Percentiles rank a stretch among this genome's conserved stretches.
Evolutionary conservation across 2,797 vertebrate genomes (phyloP).

Genomic region (Cynopterus sphinx): DNA sequence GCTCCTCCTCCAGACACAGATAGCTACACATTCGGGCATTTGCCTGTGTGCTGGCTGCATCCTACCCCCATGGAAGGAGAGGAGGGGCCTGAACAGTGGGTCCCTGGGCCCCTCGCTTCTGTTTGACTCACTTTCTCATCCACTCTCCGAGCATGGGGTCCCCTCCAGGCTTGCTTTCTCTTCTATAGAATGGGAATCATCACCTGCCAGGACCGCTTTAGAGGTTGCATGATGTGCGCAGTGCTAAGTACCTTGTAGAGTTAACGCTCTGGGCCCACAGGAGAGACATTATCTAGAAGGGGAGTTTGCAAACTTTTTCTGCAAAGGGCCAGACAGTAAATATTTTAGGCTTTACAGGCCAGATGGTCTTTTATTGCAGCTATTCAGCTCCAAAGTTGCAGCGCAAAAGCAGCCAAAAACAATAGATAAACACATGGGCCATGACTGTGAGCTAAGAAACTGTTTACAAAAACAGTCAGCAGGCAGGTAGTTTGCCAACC

Average conservation of each 20-base stretch:
- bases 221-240: fast-evolving
- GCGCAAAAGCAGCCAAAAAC: background rate
- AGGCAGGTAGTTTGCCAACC: fast-evolving
- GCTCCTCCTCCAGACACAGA: background rate
- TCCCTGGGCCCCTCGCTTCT: background rate
- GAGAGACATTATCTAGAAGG: background rate
- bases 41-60: background rate
- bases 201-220: background rate
- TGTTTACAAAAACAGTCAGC: background rate
- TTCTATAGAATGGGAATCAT: background rate
- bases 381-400: no score
- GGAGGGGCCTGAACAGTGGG: background rate
- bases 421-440: fast-evolving
- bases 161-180: background rate
- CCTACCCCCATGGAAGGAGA: background rate
- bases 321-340: background rate
- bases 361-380: background rate
- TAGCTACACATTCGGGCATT: background rate
- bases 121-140: background rate
- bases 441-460: background rate
- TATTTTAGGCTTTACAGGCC: background rate
- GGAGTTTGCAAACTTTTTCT: background rate
- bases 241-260: fast-evolving
- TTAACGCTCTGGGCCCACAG: background rate
- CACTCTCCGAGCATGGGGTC: background rate